Evolutionary conservation across 2,797 vertebrate species (phyloP).

Genomic region (Crenuchus spilurus): DNA sequence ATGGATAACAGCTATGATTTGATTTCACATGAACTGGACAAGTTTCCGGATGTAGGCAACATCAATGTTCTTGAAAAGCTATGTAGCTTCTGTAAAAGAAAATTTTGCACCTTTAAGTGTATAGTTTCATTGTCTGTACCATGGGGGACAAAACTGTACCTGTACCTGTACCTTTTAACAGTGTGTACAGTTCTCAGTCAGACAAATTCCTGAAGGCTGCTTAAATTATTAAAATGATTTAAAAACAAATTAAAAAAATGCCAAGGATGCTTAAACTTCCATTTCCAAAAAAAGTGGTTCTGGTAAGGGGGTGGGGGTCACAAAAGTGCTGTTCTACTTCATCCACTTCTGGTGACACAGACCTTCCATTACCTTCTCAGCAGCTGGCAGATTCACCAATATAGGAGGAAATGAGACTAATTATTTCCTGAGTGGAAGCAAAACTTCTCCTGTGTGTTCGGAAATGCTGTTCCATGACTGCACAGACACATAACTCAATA

Average conservation of each 20-base stretch:
- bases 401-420: constrained; percentile 67
- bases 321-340: constrained; percentile 63
- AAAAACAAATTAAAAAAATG: background rate
- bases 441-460: constrained; percentile 58
- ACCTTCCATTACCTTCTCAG: constrained; percentile 68
- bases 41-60: no score
- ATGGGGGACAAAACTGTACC: no score
- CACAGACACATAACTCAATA: constrained; percentile 47
- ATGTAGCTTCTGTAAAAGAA: no score
- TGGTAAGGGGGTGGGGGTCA: background rate
- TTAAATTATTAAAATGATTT: no score
- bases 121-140: no score
- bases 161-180: no score
- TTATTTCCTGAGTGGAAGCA: constrained; percentile 73
- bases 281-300: constrained; percentile 1
- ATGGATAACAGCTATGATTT: no score
- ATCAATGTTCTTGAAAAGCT: no score
- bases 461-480: constrained; percentile 49
- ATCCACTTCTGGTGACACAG: constrained; percentile 68
- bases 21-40: no score
- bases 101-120: no score
- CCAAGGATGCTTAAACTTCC: background rate
- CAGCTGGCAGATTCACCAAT: constrained; percentile 54
- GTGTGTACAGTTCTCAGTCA: no score
- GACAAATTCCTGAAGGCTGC: no score